phyloP scores from a whole-genome alignment of 2,888 invertebrate genomes.

The Sinhomidia bicolor region DNA sequence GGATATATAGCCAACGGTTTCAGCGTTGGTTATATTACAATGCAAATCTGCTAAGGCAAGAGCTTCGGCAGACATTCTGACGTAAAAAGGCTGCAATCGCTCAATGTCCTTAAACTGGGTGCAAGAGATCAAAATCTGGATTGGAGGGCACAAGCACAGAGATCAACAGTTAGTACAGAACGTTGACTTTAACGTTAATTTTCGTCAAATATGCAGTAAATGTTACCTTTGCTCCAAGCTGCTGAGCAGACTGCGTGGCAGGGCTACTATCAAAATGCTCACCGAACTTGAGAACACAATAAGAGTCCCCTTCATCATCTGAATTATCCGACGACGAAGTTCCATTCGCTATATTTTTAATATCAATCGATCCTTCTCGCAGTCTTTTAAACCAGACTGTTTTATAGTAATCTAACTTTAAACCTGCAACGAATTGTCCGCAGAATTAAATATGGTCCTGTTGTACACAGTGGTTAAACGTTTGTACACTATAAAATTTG shows the following conservation, averaged over 20 bases:
- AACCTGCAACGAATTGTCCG: too few species aligned
- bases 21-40: slow-evolving; percentile 95
- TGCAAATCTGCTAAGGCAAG: slow-evolving; percentile 87
- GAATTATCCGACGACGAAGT: slow-evolving; percentile 78
- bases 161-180: neutral
- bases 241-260: slow-evolving; percentile 77
- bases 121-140: slow-evolving; percentile 79
- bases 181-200: too few species aligned
- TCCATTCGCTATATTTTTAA: slow-evolving; percentile 80
- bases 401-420: slow-evolving; percentile 94
- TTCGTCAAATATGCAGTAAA: too few species aligned
- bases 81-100: slow-evolving; percentile 92
- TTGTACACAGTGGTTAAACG: neutral
- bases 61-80: slow-evolving; percentile 81
- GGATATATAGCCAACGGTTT: slow-evolving; percentile 97
- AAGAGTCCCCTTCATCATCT: slow-evolving; percentile 77
- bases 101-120: slow-evolving; percentile 79
- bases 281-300: slow-evolving; percentile 79
- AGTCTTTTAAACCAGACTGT: slow-evolving; percentile 89
- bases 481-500: neutral
- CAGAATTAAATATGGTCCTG: too few species aligned
- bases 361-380: slow-evolving; percentile 80
- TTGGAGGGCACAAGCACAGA: neutral
- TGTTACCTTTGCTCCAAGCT: slow-evolving; percentile 80
- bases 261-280: slow-evolving; percentile 79